Percentiles rank a stretch among this genome's conserved stretches.
Conservation (phyloP, 2,888 invertebrate species). For the Cataglyphis livida region DNA sequence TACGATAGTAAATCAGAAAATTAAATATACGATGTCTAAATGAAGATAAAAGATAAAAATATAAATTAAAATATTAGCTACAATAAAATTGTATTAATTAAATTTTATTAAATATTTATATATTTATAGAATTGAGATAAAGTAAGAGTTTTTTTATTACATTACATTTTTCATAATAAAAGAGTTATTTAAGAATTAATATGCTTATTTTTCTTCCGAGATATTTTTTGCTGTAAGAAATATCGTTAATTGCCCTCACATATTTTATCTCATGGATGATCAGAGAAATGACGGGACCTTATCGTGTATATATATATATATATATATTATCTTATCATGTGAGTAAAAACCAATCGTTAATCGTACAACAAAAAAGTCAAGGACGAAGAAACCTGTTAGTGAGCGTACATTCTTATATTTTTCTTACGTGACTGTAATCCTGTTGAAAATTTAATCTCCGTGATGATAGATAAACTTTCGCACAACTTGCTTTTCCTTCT, state of each 20-base stretch:
- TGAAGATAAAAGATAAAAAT: not conserved
- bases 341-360: constrained; percentile 62
- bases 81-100: not conserved
- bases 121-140: not conserved
- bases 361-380: constrained; percentile 57
- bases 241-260: not conserved
- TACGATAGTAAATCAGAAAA: not conserved
- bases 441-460: constrained; percentile 26
- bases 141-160: constrained; percentile 7
- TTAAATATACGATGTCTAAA: not conserved
- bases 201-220: not conserved
- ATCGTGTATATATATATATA: constrained; percentile 63
- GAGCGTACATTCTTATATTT: constrained; percentile 26
- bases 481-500: not conserved
- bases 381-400: constrained; percentile 67
- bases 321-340: constrained; percentile 69
- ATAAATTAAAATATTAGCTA: not conserved
- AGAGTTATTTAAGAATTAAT: not conserved
- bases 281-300: constrained; percentile 64
- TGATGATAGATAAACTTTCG: constrained; percentile 3
- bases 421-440: constrained; percentile 35
- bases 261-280: not conserved
- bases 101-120: not conserved
- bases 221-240: constrained; percentile 10
- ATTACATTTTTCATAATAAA: not conserved